Evolutionary conservation across 2,888 invertebrate species (phyloP).

Genomic region (Cosmia pyralina): DNA sequence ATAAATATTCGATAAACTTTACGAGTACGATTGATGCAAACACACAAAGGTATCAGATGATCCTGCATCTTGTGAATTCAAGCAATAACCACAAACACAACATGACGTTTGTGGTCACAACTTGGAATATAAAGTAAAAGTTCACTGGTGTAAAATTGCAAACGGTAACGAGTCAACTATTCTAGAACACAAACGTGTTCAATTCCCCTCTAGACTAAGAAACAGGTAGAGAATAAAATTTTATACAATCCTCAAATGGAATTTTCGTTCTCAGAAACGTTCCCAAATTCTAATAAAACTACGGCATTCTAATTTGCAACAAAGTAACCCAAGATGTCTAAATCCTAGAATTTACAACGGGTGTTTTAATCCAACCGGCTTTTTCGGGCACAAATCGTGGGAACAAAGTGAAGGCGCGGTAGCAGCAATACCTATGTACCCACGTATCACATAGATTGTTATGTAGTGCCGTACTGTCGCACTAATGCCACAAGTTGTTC

Average conservation of each 20-base stretch:
- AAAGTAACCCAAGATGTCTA: conserved; percentile 48
- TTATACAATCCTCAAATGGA: conserved; percentile 32
- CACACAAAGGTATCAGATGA: conserved; percentile 33
- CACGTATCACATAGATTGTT: conserved; percentile 40
- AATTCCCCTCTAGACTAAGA: conserved; percentile 24
- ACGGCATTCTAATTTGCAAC: conserved; percentile 43
- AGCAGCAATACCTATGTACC: conserved; percentile 31
- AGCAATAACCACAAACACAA: conserved; percentile 52
- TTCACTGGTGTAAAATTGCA: conserved; percentile 51
- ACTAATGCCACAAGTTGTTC: conserved; percentile 69
- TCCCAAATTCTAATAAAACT: conserved; percentile 38
- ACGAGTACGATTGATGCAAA: conserved; percentile 2
- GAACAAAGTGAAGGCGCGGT: conserved; percentile 48
- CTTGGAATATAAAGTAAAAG: conserved; percentile 34
- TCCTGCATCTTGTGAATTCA: conserved; percentile 28
- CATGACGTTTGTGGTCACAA: conserved; percentile 55
- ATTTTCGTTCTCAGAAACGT: conserved; percentile 18
- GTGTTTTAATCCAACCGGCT: conserved; percentile 48
- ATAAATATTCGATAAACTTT: neutral
- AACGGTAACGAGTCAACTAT: conserved; percentile 17
- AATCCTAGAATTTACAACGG: conserved; percentile 54
- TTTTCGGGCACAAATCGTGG: conserved; percentile 62
- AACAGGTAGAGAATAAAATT: conserved; percentile 14
- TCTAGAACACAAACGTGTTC: conserved; percentile 30
- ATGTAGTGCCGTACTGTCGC: conserved; percentile 60